A percentile compares a stretch with the other conserved stretches of the same genome.
phyloP scores from a whole-genome alignment of 2,797 vertebrate genomes.

The Craterocephalus amniculus region DNA sequence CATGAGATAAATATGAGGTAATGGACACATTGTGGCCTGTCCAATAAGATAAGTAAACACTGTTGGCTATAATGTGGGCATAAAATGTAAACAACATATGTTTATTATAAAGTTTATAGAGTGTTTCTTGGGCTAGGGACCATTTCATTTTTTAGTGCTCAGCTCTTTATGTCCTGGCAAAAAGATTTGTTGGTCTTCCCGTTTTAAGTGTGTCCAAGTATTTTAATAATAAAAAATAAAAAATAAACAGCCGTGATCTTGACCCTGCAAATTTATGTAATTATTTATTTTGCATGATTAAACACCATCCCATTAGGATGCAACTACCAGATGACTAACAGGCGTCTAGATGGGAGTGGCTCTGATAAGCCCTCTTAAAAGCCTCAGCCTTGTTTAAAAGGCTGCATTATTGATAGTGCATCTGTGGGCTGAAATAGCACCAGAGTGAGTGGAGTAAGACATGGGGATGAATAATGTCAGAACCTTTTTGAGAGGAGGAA shows the following conservation, averaged over 20 bases:
- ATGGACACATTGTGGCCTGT: neutral
- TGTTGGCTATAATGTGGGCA: too few species aligned
- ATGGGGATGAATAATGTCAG: neutral
- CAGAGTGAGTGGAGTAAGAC: constrained; percentile 11
- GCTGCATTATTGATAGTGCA: constrained; percentile 75
- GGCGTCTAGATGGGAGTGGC: constrained; percentile 30
- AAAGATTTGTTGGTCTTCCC: neutral
- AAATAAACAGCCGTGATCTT: constrained; percentile 12
- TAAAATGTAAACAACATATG: neutral
- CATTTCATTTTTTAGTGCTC: neutral
- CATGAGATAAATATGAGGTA: constrained; percentile 12
- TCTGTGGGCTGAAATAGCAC: constrained; percentile 48
- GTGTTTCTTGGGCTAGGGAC: neutral
- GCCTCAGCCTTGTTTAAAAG: constrained; percentile 53
- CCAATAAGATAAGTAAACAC: neutral
- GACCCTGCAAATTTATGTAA: constrained; percentile 33
- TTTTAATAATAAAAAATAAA: neutral
- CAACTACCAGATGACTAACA: constrained; percentile 29
- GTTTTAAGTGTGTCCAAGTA: constrained; percentile 19
- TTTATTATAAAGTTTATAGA: neutral
- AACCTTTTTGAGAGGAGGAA: neutral
- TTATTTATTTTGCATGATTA: constrained; percentile 31
- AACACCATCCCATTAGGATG: constrained; percentile 35
- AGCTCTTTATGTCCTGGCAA: neutral
- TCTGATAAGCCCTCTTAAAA: constrained; percentile 54